Conservation (phyloP, 2,797 vertebrate genomes). For the Silurus lanzhouensis region DNA sequence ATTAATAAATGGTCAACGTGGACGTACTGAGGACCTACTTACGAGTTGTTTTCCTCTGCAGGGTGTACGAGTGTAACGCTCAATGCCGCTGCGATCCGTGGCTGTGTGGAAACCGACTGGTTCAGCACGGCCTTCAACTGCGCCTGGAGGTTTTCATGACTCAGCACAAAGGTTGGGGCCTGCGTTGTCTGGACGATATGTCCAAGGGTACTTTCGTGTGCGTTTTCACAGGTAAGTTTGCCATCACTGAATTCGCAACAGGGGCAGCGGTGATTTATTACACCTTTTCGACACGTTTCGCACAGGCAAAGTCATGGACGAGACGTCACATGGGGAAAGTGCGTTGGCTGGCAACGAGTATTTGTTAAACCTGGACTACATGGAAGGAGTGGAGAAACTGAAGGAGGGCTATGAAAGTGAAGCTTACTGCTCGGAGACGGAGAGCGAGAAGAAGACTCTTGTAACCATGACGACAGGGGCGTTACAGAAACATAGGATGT, state of each 20-base stretch:
- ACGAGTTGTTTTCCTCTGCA: slow-evolving; percentile 43
- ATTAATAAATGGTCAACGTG: no score
- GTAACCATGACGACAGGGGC: slow-evolving; percentile 52
- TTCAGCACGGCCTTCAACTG: slow-evolving; percentile 84
- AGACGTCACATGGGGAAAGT: slow-evolving; percentile 79
- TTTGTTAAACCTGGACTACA: slow-evolving; percentile 85
- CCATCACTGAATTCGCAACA: neutral
- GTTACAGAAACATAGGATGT: slow-evolving; percentile 26
- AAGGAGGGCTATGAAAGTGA: slow-evolving; percentile 88
- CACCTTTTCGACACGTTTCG: neutral
- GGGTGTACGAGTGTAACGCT: slow-evolving; percentile 86
- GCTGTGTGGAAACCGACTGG: slow-evolving; percentile 85
- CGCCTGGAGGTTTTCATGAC: slow-evolving; percentile 87
- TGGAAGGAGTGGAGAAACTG: slow-evolving; percentile 85
- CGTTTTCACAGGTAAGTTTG: slow-evolving; percentile 79
- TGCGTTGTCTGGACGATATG: slow-evolving; percentile 84
- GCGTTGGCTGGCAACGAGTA: slow-evolving; percentile 82
- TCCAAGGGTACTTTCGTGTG: slow-evolving; percentile 86
- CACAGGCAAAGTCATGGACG: slow-evolving; percentile 81
- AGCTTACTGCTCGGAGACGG: slow-evolving; percentile 75
- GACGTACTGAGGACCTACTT: neutral
- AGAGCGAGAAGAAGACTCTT: slow-evolving; percentile 73
- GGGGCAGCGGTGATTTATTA: neutral
- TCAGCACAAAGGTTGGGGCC: slow-evolving; percentile 86
- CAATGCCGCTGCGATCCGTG: slow-evolving; percentile 79